Evolutionary conservation across 1,140 invertebrate genomes (phyloP), one percentile per base, ranked within the genome.

Genomic region (Drosophila parabipectinata): DNA sequence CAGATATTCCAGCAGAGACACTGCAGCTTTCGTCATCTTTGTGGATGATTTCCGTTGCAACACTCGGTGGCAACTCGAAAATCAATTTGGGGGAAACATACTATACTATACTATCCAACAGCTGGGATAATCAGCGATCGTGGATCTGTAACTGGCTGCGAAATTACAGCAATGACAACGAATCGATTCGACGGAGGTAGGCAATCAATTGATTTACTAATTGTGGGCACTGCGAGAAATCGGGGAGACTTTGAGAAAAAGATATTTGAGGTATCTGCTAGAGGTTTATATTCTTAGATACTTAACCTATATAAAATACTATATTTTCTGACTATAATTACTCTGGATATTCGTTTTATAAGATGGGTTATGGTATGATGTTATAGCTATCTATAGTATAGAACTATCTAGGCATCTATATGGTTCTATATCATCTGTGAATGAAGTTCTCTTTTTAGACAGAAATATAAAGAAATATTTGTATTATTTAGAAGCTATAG

Each of bases 171-270:
- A 67, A 67, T 56, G 62, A 68, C 41, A 34, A 53, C 48, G 54
- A 77, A 68, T 72, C 78, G 51, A 75, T 64, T 64, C 54, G 44
- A 32, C 56, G 15, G 21, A 28, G 30, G 32, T 60, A 26, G 21
- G 8, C 47, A 26, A 67, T 67, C 63, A 63, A 56, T 69, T 41
- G 41, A 72, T 79, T 63, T 51, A 75, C 79, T 72, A 79, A 83
- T 83, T 83, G 64, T 76, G 21, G 21, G 61, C 45, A 15, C 9
- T 18, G 14, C 1, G 2, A 44, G 41, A 44, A 44, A 64, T 60
- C 59, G 58, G 59, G n/a, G n/a, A 8, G 48, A n/a, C 18, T 18
- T 18, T 1, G 12, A 48, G 4, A 10, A n/a, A 26, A 1, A 37
- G 32, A 9, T 9, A 60, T 21, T 21, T 21, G 3, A 21, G 21